Evolutionary conservation across 2,888 invertebrate genomes (phyloP).

Genomic region (Agrochola litura): DNA sequence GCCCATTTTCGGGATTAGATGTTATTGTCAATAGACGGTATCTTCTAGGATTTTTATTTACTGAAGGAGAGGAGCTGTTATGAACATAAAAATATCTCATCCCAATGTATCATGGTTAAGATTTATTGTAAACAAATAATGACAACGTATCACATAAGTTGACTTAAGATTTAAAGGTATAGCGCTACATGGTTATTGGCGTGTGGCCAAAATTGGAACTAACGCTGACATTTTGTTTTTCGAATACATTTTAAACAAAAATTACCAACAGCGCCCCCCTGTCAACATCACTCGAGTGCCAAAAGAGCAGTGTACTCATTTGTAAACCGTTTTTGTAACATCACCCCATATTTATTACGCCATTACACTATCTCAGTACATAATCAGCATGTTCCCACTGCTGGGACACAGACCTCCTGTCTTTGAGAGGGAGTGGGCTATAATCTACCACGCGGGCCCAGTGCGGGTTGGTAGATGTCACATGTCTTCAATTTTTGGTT

Average conservation of each 20-base stretch:
- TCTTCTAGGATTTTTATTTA: background rate
- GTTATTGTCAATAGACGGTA: background rate
- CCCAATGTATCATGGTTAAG: background rate
- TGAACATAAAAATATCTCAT: background rate
- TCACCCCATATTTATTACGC: background rate
- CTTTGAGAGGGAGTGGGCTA: too few relatives aligned
- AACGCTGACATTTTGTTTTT: background rate
- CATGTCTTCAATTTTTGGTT: too few relatives aligned
- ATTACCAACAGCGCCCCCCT: background rate
- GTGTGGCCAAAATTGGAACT: background rate
- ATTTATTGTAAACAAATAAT: background rate
- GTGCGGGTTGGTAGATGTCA: too few relatives aligned
- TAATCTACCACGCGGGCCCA: too few relatives aligned
- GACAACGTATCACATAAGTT: background rate
- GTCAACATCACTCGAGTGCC: background rate
- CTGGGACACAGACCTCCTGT: too few relatives aligned
- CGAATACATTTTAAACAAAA: background rate
- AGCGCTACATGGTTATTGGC: background rate
- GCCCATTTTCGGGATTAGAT: slow-evolving; percentile 7
- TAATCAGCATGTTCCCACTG: too few relatives aligned
- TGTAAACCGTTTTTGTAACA: background rate
- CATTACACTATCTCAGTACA: background rate
- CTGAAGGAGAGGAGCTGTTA: background rate
- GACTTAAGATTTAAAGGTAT: background rate
- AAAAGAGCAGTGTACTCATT: background rate